Conservation (phyloP, 2,113 vertebrate species). For the Vimba vimba region DNA sequence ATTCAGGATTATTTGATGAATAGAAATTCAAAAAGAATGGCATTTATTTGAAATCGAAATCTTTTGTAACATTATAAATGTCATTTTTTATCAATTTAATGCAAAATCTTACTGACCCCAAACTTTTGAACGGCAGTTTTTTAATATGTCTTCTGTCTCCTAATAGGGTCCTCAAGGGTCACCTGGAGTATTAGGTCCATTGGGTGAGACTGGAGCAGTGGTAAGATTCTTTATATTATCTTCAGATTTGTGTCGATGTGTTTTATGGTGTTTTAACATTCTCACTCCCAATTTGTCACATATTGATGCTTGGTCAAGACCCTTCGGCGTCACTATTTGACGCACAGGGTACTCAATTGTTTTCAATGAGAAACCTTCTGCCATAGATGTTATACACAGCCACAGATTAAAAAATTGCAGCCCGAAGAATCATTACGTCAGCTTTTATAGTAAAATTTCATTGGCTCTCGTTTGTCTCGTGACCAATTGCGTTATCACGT, state of each 20-base stretch:
- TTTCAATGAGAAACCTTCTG: too few relatives aligned
- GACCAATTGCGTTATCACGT: too few relatives aligned
- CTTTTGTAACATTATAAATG: not conserved
- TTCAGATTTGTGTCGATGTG: not conserved
- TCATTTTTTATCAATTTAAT: not conserved
- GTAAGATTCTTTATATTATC: conserved; percentile 71
- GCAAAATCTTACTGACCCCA: not conserved
- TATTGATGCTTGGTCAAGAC: too few relatives aligned
- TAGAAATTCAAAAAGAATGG: not conserved
- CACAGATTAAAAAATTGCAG: too few relatives aligned
- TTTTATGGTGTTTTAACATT: too few relatives aligned
- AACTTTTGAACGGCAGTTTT: not conserved
- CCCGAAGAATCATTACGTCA: too few relatives aligned
- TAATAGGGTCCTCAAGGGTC: conserved; percentile 86
- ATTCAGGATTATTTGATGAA: not conserved
- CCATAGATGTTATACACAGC: too few relatives aligned
- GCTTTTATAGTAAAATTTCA: too few relatives aligned
- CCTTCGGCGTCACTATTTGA: too few relatives aligned
- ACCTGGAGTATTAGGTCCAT: conserved; percentile 80
- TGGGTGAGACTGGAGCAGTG: conserved; percentile 87
- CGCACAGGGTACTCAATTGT: too few relatives aligned
- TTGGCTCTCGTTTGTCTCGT: too few relatives aligned
- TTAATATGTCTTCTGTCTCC: conserved; percentile 56
- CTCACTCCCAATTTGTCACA: too few relatives aligned
- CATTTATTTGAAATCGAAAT: not conserved